Evolutionary conservation across 2,888 invertebrate species (phyloP).

Genomic region (Drosophila quinaria): DNA sequence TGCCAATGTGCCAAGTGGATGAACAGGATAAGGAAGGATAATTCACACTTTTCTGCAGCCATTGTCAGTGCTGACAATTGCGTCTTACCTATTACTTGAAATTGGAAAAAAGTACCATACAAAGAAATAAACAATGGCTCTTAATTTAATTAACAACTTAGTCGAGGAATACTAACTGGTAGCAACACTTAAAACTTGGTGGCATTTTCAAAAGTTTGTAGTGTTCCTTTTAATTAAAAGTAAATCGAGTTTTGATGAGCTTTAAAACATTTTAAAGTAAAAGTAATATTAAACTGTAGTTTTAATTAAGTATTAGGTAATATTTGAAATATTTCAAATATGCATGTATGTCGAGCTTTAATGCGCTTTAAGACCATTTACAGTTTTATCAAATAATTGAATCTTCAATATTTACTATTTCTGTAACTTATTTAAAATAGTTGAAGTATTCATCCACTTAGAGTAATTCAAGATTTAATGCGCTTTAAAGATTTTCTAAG

Average conservation of each 20-base stretch:
- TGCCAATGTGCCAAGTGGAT: constrained; percentile 18
- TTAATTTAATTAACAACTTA: constrained; percentile 10
- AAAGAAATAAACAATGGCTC: background rate
- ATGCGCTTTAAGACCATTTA: too few relatives aligned
- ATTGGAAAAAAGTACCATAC: background rate
- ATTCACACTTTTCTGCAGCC: constrained; percentile 2
- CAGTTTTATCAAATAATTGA: too few relatives aligned
- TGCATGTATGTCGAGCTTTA: background rate
- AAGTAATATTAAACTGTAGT: too few relatives aligned
- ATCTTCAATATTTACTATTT: too few relatives aligned
- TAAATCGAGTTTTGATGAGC: background rate
- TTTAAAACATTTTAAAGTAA: background rate
- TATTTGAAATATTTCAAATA: too few relatives aligned
- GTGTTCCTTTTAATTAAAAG: background rate
- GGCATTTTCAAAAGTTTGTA: background rate
- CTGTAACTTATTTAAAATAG: too few relatives aligned
- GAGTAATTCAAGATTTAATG: background rate
- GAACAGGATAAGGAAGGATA: constrained; percentile 10
- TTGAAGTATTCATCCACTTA: background rate
- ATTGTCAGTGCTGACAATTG: constrained; percentile 37
- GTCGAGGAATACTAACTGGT: background rate
- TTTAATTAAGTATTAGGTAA: too few relatives aligned
- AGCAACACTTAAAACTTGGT: constrained; percentile 1
- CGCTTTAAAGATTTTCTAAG: background rate
- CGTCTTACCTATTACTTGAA: constrained; percentile 25